phyloP scores from a whole-genome alignment of 2,888 invertebrate species.

The Malachius bipustulatus region DNA sequence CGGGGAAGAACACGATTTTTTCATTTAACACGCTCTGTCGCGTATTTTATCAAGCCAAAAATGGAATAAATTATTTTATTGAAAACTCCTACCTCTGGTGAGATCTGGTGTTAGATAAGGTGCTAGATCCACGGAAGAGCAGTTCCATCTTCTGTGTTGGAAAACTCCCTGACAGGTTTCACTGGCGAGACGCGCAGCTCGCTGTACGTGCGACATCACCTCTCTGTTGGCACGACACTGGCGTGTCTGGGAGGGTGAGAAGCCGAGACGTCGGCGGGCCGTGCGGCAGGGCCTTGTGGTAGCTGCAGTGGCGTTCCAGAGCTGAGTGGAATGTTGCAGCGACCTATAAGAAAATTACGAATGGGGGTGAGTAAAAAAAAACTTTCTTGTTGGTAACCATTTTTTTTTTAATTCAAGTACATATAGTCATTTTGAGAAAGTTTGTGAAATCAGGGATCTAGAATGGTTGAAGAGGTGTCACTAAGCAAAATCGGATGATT shows the following conservation, averaged over 20 bases:
- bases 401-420: too few relatives aligned
- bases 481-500: too few relatives aligned
- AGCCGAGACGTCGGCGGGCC: slow-evolving; percentile 34
- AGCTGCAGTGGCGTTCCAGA: slow-evolving; percentile 30
- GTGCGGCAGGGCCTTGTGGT: slow-evolving; percentile 31
- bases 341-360: slow-evolving; percentile 30
- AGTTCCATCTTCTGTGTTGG: slow-evolving; percentile 69
- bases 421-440: too few relatives aligned
- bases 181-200: slow-evolving; percentile 56
- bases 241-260: slow-evolving; percentile 51
- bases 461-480: too few relatives aligned
- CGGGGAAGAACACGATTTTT: too few relatives aligned
- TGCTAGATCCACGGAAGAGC: slow-evolving; percentile 59
- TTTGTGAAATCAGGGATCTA: too few relatives aligned
- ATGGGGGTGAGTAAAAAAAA: not conserved
- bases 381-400: too few relatives aligned
- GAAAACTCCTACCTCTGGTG: slow-evolving; percentile 61
- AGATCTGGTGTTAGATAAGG: slow-evolving; percentile 67
- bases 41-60: too few relatives aligned
- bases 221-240: slow-evolving; percentile 53
- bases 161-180: slow-evolving; percentile 61
- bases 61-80: slow-evolving; percentile 3
- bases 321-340: slow-evolving; percentile 33
- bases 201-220: slow-evolving; percentile 64
- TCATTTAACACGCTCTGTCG: too few relatives aligned